Percentiles rank a stretch among this genome's conserved stretches.
Conservation (phyloP, 2,888 invertebrate genomes). For the Ennomos quercinarius region DNA sequence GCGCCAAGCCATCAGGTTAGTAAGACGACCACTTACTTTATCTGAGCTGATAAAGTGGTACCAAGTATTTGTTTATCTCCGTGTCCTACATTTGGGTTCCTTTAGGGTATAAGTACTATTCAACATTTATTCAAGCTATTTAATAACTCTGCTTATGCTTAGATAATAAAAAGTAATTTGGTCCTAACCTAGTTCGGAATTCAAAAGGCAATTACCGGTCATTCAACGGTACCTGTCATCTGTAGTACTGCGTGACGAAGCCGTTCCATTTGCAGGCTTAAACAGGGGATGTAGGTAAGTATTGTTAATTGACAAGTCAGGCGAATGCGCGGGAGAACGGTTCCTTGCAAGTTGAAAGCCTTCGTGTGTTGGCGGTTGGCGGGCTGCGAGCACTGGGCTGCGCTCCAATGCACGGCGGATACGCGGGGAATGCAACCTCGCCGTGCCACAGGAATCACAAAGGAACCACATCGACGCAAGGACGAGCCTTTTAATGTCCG, state of each 20-base stretch:
- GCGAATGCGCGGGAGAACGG: conserved; percentile 38
- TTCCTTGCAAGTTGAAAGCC: conserved; percentile 31
- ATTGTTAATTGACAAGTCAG: conserved; percentile 25
- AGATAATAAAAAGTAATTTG: not conserved
- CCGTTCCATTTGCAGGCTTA: conserved; percentile 28
- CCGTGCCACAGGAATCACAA: conserved; percentile 73
- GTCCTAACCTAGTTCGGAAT: conserved; percentile 34
- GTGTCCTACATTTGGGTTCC: conserved; percentile 64
- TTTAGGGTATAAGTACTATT: conserved; percentile 3
- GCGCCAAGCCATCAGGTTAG: conserved; percentile 83
- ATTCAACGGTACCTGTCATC: conserved; percentile 36
- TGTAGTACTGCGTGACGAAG: conserved; percentile 7
- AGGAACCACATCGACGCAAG: conserved; percentile 72
- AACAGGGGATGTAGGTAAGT: conserved; percentile 24
- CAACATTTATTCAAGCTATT: conserved; percentile 26
- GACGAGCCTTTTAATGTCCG: conserved; percentile 70
- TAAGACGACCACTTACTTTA: conserved; percentile 71
- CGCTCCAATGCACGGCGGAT: conserved; percentile 44
- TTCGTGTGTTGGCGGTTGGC: conserved; percentile 45
- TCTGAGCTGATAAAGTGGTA: conserved; percentile 63
- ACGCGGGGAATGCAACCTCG: conserved; percentile 75
- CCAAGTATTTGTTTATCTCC: conserved; percentile 67
- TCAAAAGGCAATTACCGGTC: conserved; percentile 39
- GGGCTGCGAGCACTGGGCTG: conserved; percentile 43
- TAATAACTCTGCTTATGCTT: conserved; percentile 2